These are phyloP conservation scores for Pseudomyrmex cubaensis DNA, from an alignment of 1,140 invertebrate species.

Conservation along the genomic window DNA sequence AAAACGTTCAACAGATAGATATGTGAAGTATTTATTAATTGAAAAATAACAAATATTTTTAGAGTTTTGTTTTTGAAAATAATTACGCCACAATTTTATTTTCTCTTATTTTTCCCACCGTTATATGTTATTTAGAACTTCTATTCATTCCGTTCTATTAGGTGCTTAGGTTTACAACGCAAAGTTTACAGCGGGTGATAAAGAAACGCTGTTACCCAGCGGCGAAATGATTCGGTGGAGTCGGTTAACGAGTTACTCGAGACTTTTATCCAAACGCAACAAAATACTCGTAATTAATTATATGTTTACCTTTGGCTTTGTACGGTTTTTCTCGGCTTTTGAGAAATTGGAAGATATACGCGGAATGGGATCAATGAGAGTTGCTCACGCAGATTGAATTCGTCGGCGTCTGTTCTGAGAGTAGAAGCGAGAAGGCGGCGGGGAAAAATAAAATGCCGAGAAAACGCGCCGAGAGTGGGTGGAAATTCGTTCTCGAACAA, in stretches of 20 bases:
- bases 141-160: conserved; percentile 5
- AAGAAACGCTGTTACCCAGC: background rate
- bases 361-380: background rate
- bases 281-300: conserved; percentile 60
- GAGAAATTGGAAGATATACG: background rate
- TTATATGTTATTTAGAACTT: background rate
- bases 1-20: background rate
- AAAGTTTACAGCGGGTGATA: conserved; percentile 15
- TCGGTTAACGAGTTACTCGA: conserved; percentile 30
- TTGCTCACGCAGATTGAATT: background rate
- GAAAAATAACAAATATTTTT: too few relatives aligned
- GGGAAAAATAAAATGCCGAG: conserved; percentile 31
- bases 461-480: conserved; percentile 1
- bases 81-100: background rate
- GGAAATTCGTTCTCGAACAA: background rate
- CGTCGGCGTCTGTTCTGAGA: conserved; percentile 3
- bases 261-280: conserved; percentile 19
- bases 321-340: background rate
- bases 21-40: too few relatives aligned
- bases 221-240: background rate
- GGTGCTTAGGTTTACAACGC: conserved; percentile 15
- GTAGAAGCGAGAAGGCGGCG: conserved; percentile 22
- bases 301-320: conserved; percentile 9
- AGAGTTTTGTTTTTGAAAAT: background rate
- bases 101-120: background rate